Evolutionary conservation across 2,113 vertebrate species (phyloP), one percentile per base, ranked within the genome.

Genomic region (Vombatus ursinus): DNA sequence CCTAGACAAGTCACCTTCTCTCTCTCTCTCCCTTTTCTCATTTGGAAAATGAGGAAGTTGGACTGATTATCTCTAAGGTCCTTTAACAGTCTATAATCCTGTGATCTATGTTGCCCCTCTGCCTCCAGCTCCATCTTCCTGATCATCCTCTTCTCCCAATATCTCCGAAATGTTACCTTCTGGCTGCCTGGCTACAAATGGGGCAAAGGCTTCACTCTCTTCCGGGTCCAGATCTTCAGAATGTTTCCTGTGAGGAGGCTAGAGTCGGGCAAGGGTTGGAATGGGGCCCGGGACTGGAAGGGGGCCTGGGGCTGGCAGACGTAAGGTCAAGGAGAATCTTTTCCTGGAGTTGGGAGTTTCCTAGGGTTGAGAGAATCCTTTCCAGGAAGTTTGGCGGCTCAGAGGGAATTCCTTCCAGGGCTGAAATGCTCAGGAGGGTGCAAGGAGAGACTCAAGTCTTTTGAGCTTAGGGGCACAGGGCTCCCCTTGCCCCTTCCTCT

Each of bases 81-180:
- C 61, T 68, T n/a, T 5, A n/a, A 6, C 37, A 77, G 68, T 91
- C 19, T 51, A 26, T 89, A 31, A 68, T 44, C 24, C 49, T 50
- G 44, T 57, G 52, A 10, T 57, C 44, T 53, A 22, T 11, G 25
- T 68, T 19, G 89, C 8, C 61, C 91, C 92, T 96, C 91, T 93
- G 92, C 25, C 96, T 90, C 95, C 97, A 99, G 99, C 97, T 99
- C 99, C 95, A 99, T 99, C 93, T 96, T 99, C 89, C 98, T 99
- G 96, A 99, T 99, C 0, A 44, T 99, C 95, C 97, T 99, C 16
- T 99, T 99, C 92, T 99, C 99, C 91, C 99, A 99, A 98, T 99
- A 99, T 97, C 98, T 99, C 50, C 99, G 99, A 93, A 98, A 99
- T 19, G 93, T 99, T 94, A 96, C 99, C 52, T 50, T 99, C 95